Evolutionary conservation across 1,140 invertebrate genomes (phyloP).

Genomic region (Phymorhynchus buccinoides): DNA sequence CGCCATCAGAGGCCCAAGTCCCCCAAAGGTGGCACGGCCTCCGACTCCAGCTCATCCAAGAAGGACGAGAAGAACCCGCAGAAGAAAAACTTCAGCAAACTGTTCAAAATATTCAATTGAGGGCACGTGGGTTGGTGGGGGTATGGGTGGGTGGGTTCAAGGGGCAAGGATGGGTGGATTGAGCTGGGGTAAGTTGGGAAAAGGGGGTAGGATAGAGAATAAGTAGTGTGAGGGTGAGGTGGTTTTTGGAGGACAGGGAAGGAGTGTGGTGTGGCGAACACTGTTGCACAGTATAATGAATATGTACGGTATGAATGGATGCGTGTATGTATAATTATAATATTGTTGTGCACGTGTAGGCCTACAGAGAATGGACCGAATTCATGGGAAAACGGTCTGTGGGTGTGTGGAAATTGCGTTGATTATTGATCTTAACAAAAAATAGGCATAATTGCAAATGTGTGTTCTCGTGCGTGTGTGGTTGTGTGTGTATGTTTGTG

Average conservation of each 20-base stretch:
- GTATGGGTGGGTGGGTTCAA: background rate
- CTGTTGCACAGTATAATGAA: too few relatives aligned
- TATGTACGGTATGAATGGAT: too few relatives aligned
- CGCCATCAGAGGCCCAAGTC: constrained; percentile 63
- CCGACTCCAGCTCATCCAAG: constrained; percentile 45
- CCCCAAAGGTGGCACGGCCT: constrained; percentile 46
- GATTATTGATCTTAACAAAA: too few relatives aligned
- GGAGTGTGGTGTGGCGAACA: background rate
- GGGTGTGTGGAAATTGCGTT: background rate
- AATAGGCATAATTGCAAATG: background rate
- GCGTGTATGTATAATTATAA: too few relatives aligned
- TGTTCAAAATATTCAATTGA: constrained; percentile 71
- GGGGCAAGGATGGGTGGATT: background rate
- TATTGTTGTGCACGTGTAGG: too few relatives aligned
- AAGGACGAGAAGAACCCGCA: constrained; percentile 61
- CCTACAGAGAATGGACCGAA: background rate
- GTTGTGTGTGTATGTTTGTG: constrained; percentile 19
- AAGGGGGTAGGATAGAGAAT: background rate
- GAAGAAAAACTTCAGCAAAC: constrained; percentile 71
- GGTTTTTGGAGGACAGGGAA: background rate
- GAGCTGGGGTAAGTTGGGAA: background rate
- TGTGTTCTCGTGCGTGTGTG: background rate
- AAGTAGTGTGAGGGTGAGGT: constrained; percentile 6
- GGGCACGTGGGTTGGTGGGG: background rate
- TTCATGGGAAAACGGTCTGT: background rate